Conservation (phyloP, 2,888 invertebrate genomes). For the Cantharis rufa region DNA sequence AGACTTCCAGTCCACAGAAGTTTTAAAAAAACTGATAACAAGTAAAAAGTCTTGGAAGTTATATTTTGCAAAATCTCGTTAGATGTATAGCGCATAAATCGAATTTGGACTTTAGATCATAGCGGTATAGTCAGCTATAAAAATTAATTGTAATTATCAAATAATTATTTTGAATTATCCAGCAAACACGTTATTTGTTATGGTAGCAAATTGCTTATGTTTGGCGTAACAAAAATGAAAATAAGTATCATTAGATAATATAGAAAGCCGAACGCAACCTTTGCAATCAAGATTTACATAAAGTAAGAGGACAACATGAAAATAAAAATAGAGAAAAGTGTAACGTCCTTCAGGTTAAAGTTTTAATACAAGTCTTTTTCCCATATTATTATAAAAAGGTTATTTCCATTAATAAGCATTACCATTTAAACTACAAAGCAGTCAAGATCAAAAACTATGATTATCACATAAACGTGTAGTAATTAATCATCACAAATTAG, state of each 20-base stretch:
- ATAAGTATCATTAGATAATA: background rate
- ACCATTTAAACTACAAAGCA: conserved; percentile 9
- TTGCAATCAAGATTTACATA: background rate
- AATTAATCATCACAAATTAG: conserved; percentile 51
- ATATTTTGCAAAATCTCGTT: no score
- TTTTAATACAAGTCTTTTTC: background rate
- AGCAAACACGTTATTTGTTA: background rate
- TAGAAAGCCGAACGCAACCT: background rate
- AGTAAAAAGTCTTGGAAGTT: no score
- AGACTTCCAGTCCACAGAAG: no score
- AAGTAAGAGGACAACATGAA: background rate
- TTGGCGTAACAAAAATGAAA: background rate
- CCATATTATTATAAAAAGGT: background rate
- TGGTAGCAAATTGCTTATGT: background rate
- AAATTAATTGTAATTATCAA: no score
- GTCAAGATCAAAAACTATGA: conserved; percentile 32
- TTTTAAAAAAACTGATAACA: no score
- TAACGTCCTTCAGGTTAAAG: background rate
- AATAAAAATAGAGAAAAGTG: background rate
- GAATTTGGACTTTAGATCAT: no score
- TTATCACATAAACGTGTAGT: conserved; percentile 35
- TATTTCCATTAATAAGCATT: conserved; percentile 4
- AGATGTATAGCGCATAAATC: no score
- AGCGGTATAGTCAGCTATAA: no score
- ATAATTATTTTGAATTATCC: no score